Base-by-base conservation (phyloP, 2,888 invertebrate species). In the Macropis europaea region DNA sequence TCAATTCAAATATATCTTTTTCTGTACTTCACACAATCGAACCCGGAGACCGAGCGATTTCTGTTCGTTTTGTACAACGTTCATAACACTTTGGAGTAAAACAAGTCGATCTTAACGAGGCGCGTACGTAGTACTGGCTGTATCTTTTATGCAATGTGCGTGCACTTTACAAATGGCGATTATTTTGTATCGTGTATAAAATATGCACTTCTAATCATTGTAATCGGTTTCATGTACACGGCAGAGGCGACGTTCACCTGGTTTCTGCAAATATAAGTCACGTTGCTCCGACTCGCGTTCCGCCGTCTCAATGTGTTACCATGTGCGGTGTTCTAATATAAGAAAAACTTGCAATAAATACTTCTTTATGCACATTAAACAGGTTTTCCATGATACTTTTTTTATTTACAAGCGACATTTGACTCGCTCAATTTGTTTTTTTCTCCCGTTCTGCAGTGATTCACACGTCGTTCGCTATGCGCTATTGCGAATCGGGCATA, bases 91-190 rank as follows among this genome's bases (percentile, higher is more conserved):
- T 50, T 50, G 3, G 5, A 45, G 15, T 19, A 5, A 36, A 34
- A 54, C 13, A 30, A 50, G 22, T 67, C 36, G 45, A 56, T 45
- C 59, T 28, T 17, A 59, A 67, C 47, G 11, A 52, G 56, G 59
- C 34, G 52, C 26, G 7, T 69, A 56, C 24, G 38, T 60, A n/a
- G n/a, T n/a, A 48, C 61, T 40, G 15, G 28, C 61, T 38, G 26
- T 19, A 26, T 19, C 19, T 26, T 47, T 60, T 50, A 42, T 50
- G 56, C 45, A 56, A 43, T 22, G 50, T 24, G 45, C 17, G 24
- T 40, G 26, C 43, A 26, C 24, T n/a, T 73, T 71, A 62, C 54
- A 67, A 76, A 73, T 78, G 76, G 69, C 72, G 67, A 68, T 76
- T 71, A 60, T 68, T 62, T 73, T 62, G 59, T 42, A 42, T 40